Percentiles rank a stretch among this genome's conserved stretches.
phyloP scores from a whole-genome alignment of 2,797 vertebrate genomes.

The Pampus argenteus region DNA sequence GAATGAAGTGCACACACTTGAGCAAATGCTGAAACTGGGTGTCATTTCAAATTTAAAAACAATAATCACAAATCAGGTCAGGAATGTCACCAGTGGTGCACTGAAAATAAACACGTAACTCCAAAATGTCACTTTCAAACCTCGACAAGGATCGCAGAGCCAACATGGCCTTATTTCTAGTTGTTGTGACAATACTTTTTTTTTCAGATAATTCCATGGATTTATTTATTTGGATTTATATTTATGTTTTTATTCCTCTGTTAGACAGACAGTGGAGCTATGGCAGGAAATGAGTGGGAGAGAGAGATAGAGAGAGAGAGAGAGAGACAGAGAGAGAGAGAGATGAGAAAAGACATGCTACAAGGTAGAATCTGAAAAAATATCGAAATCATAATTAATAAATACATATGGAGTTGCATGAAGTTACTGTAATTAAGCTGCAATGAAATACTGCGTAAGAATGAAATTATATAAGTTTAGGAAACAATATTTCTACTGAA shows the following conservation, averaged over 20 bases:
- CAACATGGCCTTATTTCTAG: background rate
- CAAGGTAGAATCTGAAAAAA: background rate
- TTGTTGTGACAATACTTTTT: background rate
- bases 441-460: background rate
- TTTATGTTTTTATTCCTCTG: background rate
- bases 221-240: background rate
- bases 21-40: background rate
- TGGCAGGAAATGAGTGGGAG: background rate
- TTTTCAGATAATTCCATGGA: background rate
- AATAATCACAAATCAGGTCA: background rate
- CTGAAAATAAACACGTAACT: background rate
- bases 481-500: background rate
- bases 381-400: background rate
- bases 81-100: background rate
- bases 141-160: background rate
- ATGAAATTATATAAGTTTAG: background rate
- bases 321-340: background rate
- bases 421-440: background rate
- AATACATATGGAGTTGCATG: background rate
- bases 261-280: background rate
- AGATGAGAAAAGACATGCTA: background rate
- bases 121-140: background rate
- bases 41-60: background rate
- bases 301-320: background rate
- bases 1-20: constrained; percentile 4